Base-by-base conservation (phyloP, 2,113 vertebrate species). In the Eira barbara region DNA sequence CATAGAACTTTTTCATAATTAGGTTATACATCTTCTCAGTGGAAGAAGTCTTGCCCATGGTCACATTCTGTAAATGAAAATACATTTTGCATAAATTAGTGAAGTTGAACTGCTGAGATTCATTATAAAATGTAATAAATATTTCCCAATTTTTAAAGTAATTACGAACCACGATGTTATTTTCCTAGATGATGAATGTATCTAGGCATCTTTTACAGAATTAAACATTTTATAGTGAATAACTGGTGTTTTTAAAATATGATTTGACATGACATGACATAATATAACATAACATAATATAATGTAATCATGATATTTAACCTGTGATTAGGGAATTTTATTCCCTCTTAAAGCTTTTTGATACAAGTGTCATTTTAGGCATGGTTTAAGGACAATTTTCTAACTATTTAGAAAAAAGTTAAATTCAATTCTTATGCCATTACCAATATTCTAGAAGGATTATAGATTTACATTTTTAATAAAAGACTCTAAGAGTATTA, bases 11-110 rank as follows among this genome's bases (percentile, higher is more conserved):
- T 98, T 96, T 98, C 97, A 97, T 98, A 98, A 98, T 98, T 97
- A 98, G 97, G 97, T 98, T 98, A 97, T 98, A 97, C 96, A 98
- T 98, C 95, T 98, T 97, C 96, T 98, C 95, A 98, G 52, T 97
- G 98, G 98, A 98, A 97, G 92, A 98, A 98, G 89, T 97, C 98
- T 98, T 98, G 96, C 95, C 97, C 97, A 98, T 17, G 87, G 98
- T 98, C 95, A 98, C 94, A 97, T 97, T 98, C 96, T 97, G 97
- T 97, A 98, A 99, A 97, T 98, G 98, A 98, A 98, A 98, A 97
- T 98, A 95, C 85, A 94, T 98, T 98, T 98, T 98, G 94, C 97
- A 98, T 98, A 98, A 98, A 97, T 98, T 97, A 98, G 97, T 98
- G 83, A 95, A 97, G 93, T 91, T 97, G 95, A 98, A 98, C 89